Conservation (phyloP, 2,797 vertebrate species). For the Halcyon chelicuti region DNA sequence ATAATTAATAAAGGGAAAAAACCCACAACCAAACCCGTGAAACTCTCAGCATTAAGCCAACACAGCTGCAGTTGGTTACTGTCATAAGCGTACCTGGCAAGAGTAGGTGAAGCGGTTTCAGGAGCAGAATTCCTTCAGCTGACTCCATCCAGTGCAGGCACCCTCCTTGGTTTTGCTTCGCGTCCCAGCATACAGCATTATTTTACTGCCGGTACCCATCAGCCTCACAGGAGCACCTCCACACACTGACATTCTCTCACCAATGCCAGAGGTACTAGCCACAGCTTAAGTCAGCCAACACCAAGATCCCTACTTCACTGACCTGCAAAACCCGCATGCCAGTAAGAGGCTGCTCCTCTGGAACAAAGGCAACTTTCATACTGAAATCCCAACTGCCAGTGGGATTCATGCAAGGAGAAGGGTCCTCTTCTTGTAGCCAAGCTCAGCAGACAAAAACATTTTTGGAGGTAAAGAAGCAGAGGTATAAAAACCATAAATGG, state of each 20-base stretch:
- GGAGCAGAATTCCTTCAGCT: fast-evolving
- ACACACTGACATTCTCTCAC: background rate
- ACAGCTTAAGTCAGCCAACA: background rate
- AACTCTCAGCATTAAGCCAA: background rate
- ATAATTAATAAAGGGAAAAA: background rate
- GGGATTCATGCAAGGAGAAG: background rate
- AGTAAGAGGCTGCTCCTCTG: background rate
- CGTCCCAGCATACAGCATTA: background rate
- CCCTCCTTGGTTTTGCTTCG: background rate
- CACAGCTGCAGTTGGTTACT: background rate
- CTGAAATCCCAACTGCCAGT: background rate
- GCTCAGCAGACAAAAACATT: background rate
- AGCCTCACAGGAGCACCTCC: background rate
- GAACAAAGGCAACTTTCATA: background rate
- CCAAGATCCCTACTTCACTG: background rate
- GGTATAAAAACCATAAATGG: background rate
- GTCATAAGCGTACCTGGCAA: background rate
- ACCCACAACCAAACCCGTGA: background rate
- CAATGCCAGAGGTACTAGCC: background rate
- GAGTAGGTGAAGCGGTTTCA: background rate
- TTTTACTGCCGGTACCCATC: too few species aligned
- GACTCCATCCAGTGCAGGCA: background rate
- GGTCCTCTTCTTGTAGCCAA: background rate
- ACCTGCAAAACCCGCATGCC: too few species aligned
- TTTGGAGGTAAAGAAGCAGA: background rate